Percentiles rank a stretch among this genome's conserved stretches.
Conservation (phyloP, 2,888 invertebrate genomes). For the Leptinotarsa tumamoca region DNA sequence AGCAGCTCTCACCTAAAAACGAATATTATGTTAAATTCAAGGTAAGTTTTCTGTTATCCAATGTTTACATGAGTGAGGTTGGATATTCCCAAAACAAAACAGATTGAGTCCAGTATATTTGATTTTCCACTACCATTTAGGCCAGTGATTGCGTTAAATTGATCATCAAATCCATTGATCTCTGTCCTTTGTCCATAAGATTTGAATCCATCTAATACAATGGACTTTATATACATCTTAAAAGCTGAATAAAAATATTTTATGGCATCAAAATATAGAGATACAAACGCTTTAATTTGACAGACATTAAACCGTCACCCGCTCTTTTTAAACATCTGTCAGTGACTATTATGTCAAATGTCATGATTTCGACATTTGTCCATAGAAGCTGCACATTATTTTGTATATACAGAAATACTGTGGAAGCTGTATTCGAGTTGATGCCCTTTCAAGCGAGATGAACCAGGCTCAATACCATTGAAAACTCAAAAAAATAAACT, state of each 20-base stretch:
- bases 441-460: too few species aligned
- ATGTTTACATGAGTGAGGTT: constrained; percentile 87
- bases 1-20: constrained; percentile 84
- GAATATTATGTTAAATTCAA: constrained; percentile 7
- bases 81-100: constrained; percentile 95
- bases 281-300: not conserved
- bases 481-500: too few species aligned
- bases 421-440: not conserved
- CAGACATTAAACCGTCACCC: constrained; percentile 11
- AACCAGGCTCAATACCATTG: too few species aligned
- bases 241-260: not conserved
- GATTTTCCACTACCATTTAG: constrained; percentile 98
- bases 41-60: not conserved
- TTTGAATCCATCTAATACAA: constrained; percentile 96
- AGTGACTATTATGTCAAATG: not conserved
- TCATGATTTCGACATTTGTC: not conserved
- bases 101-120: constrained; percentile 96
- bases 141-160: constrained; percentile 98
- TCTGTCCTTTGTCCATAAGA: constrained; percentile 95
- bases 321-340: constrained; percentile 9
- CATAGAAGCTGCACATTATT: not conserved
- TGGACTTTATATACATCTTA: constrained; percentile 89
- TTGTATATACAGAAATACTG: too few species aligned
- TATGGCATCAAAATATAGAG: not conserved
- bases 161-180: constrained; percentile 90